Base-by-base conservation (phyloP, 2,888 invertebrate genomes). In the Andrena flavipes region DNA sequence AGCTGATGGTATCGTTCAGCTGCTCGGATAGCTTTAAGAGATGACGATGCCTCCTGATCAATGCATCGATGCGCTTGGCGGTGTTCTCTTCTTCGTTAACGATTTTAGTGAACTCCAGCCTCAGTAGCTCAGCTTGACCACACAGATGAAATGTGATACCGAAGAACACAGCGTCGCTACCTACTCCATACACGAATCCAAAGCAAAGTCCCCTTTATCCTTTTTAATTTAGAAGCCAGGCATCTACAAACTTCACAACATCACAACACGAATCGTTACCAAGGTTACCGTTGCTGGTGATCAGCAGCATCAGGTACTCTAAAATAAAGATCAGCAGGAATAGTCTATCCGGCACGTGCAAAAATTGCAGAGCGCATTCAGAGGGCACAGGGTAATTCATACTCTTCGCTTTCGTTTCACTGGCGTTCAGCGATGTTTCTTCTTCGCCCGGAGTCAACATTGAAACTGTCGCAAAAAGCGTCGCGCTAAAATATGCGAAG, bases 111-210 rank as follows among this genome's bases (percentile, higher is more conserved):
- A 80, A 81, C 0, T 76, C 35, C 13, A 20, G 1, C 4, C 49
- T 90, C 6, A 93, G 72, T 51, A 92, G 78, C 35, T 91, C 88
- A 2, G 93, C 82, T 49, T 93, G 93, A 4, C 92, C 93, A 56
- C 93, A 93, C 5, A 93, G 60, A 30, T 93, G 92, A 86, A 93
- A 91, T 2, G 88, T 76, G 2, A 91, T 81, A n/a, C 87, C 85
- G 35, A 92, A 91, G 42, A 93, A 87, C 65, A 93, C 86, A 42
- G 88, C 82, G 49, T 92, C 91, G n/a, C 86, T 88, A n/a, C 91
- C 91, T 78, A 30, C 0, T 4, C 4, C 26, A 4, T 26, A 4
- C 26, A 56, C 0, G 16, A 42, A 4, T 16, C 1, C 13, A 42
- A 42, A 42, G 42, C 42, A 4, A 4, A 4, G 16, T 42, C 5